These are phyloP conservation scores for Oligia strigilis DNA, from an alignment of 2,888 invertebrate species.

Conservation along the genomic window DNA sequence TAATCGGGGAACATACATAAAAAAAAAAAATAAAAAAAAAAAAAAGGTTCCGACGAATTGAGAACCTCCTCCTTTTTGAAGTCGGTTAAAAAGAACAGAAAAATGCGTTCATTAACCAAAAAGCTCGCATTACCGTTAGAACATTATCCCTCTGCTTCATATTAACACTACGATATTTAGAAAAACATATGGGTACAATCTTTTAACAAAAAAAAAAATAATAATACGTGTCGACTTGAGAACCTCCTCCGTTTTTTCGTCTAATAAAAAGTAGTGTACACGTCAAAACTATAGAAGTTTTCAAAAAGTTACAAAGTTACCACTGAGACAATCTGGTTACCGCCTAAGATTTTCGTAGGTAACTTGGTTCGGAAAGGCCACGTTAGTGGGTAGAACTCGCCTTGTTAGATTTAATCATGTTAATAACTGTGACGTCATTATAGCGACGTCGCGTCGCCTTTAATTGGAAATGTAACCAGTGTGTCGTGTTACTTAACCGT, in stretches of 20 bases:
- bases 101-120: background rate
- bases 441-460: slow-evolving; percentile 15
- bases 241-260: too few species aligned
- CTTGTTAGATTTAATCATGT: slow-evolving; percentile 54
- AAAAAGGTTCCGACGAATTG: too few species aligned
- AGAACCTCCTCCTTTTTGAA: too few species aligned
- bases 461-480: slow-evolving; percentile 40
- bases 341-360: slow-evolving; percentile 42
- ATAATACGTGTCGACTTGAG: too few species aligned
- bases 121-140: too few species aligned
- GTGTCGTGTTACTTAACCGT: slow-evolving; percentile 31
- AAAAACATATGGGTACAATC: background rate
- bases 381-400: slow-evolving; percentile 39
- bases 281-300: background rate
- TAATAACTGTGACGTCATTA: slow-evolving; percentile 60
- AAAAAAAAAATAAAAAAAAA: too few species aligned
- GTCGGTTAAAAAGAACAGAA: background rate
- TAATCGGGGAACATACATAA: too few species aligned
- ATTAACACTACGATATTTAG: too few species aligned
- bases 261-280: background rate
- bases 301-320: background rate
- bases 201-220: background rate
- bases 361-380: slow-evolving; percentile 47
- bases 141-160: too few species aligned
- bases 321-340: background rate